A percentile compares a stretch with the other conserved stretches of the same genome.
These are phyloP conservation scores for Lepeophtheirus salmonis DNA, from an alignment of 1,140 invertebrate genomes.

Conservation along the genomic window DNA sequence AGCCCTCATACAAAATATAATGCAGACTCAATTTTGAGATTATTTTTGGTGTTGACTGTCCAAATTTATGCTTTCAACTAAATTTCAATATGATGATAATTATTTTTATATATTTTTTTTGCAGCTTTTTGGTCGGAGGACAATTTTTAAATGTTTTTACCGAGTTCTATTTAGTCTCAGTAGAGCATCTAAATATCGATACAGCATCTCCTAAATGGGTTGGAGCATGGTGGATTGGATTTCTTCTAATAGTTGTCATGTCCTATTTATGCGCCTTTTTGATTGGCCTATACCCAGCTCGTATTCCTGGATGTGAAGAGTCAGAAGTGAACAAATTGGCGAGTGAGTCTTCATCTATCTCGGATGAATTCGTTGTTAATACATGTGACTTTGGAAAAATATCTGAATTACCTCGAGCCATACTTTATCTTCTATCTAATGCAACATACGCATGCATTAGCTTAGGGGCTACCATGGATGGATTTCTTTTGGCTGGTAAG, in stretches of 20 bases:
- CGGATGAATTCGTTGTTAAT: constrained; percentile 18
- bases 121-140: constrained; percentile 41
- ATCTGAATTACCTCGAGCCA: constrained; percentile 45
- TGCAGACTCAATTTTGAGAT: too few relatives aligned
- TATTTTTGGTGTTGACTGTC: too few relatives aligned
- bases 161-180: constrained; percentile 61
- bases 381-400: constrained; percentile 40
- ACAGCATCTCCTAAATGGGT: constrained; percentile 62
- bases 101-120: not conserved
- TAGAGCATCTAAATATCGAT: constrained; percentile 40
- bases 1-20: too few relatives aligned
- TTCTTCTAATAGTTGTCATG: constrained; percentile 56
- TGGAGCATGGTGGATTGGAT: constrained; percentile 89
- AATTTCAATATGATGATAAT: too few relatives aligned
- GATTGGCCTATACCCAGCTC: constrained; percentile 4
- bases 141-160: constrained; percentile 42
- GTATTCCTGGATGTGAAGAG: constrained; percentile 24
- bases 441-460: constrained; percentile 61
- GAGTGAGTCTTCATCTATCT: constrained; percentile 33
- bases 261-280: constrained; percentile 42
- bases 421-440: constrained; percentile 44
- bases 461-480: constrained; percentile 53
- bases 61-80: too few relatives aligned
- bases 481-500: constrained; percentile 46
- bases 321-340: not conserved